These are phyloP conservation scores for Frieseomelitta varia DNA, from an alignment of 1,140 invertebrate genomes.

Conservation along the genomic window DNA sequence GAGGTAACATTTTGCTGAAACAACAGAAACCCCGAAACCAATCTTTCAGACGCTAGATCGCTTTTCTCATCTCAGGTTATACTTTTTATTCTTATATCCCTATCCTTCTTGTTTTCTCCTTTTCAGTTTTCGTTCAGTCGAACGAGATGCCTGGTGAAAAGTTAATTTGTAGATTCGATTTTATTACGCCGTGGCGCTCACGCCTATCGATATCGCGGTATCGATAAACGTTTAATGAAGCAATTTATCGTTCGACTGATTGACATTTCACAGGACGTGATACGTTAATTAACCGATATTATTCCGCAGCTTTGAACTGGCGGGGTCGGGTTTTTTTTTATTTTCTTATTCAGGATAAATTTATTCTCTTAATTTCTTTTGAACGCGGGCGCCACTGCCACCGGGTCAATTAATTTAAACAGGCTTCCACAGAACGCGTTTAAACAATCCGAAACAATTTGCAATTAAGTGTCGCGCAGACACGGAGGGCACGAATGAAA, in stretches of 20 bases:
- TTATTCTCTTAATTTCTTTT: background rate
- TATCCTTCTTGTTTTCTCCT: too few species aligned
- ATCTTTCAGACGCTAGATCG: too few species aligned
- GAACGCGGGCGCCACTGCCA: background rate
- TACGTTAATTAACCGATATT: background rate
- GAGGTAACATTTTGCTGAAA: too few species aligned
- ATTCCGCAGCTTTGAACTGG: background rate
- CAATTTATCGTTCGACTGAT: background rate
- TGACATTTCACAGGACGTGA: background rate
- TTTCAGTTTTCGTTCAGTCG: background rate
- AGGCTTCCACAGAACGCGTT: background rate
- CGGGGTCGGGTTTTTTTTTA: too few species aligned
- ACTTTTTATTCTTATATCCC: too few species aligned
- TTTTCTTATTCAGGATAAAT: background rate
- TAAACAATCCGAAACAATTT: conserved; percentile 5
- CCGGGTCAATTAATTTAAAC: background rate
- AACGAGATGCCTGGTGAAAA: background rate
- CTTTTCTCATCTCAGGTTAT: too few species aligned
- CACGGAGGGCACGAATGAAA: background rate
- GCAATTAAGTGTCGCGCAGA: background rate
- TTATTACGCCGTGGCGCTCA: background rate
- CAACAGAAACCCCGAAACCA: too few species aligned
- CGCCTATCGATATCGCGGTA: background rate
- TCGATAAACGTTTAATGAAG: background rate
- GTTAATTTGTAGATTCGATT: background rate